phyloP scores from a whole-genome alignment of 2,797 vertebrate species.

The Mormyrus proboscirostris region DNA sequence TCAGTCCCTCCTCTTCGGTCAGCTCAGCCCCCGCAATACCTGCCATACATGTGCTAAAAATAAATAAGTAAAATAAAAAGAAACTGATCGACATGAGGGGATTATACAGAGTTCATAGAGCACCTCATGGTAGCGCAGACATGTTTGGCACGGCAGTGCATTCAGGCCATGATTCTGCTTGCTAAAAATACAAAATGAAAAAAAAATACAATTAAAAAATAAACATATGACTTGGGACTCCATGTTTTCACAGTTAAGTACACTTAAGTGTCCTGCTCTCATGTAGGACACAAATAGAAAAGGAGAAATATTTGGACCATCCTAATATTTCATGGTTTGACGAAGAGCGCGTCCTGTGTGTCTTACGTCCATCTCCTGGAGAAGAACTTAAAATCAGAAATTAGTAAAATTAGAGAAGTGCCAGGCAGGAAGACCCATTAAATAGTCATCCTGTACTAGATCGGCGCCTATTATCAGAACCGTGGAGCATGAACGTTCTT shows the following conservation, averaged over 20 bases:
- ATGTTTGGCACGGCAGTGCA: not conserved
- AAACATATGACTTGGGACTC: not conserved
- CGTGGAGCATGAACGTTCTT: not conserved
- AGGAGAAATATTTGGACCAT: not conserved
- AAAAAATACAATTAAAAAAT: not conserved
- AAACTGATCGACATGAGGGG: not conserved
- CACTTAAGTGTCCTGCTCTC: not conserved
- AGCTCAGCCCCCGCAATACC: not conserved
- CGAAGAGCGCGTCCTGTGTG: not conserved
- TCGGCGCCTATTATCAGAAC: not conserved
- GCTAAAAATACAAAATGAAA: not conserved
- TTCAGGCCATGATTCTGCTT: not conserved
- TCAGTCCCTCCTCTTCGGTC: not conserved
- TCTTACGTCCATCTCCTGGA: not conserved
- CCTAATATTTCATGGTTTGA: not conserved
- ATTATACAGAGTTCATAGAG: not conserved
- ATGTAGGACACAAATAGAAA: not conserved
- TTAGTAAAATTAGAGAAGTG: not conserved
- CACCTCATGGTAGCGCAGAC: not conserved
- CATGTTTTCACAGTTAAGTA: not conserved
- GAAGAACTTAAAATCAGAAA: not conserved
- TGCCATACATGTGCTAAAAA: not conserved
- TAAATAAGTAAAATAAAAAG: not conserved
- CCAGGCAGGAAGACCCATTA: not conserved
- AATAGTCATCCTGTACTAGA: not conserved